Evolutionary conservation across 2,113 vertebrate species (phyloP), one percentile per base, ranked within the genome.

Genomic region (Pomatostomus ruficeps): DNA sequence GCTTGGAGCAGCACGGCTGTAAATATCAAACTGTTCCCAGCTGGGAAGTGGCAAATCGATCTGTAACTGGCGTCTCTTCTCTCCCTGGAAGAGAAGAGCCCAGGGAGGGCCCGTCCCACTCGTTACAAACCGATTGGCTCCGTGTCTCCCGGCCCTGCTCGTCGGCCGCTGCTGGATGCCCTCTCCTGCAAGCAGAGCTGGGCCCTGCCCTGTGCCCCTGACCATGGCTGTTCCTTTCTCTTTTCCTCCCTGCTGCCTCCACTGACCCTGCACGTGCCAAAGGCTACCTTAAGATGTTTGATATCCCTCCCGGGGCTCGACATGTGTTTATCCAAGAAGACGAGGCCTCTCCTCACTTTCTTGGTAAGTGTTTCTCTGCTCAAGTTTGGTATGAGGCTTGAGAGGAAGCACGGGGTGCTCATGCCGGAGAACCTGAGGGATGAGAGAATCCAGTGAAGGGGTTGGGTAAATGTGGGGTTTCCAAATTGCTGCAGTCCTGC

Each of bases 221-320:
- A 99, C 97, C 95, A 22, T 86, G 76, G 97, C 97, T 98, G 52
- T 99, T 96, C 81, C 98, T 98, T 98, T 97, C 98, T 97, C 74
- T 98, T 98, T 97, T 97, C 95, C 74, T 88, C 97, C 92, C 93
- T 96, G 88, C 97, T 96, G 89, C 87, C 95, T 97, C 89, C 96
- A 35, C 49, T 86, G 90, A 96, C 97, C 79, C 97, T 91, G 96
- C 98, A 96, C 94, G 94, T 98, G 98, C 98, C 92, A 98, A 98
- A 99, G 99, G 99, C 96, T 99, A 98, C 98, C 98, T 99, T 97
- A 99, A 99, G 99, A 99, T 99, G 99, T 99, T 99, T 99, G 98
- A 99, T 95, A 98, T 99, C 97, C 99, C 99, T 97, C 98, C 99
- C 5, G 99, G 99, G 98, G 99, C 99, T 98, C 99, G 99, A 98